Percentiles rank a stretch among this genome's conserved stretches.
Evolutionary conservation across 2,888 invertebrate species (phyloP).

Genomic region (Calephelis perditalis): DNA sequence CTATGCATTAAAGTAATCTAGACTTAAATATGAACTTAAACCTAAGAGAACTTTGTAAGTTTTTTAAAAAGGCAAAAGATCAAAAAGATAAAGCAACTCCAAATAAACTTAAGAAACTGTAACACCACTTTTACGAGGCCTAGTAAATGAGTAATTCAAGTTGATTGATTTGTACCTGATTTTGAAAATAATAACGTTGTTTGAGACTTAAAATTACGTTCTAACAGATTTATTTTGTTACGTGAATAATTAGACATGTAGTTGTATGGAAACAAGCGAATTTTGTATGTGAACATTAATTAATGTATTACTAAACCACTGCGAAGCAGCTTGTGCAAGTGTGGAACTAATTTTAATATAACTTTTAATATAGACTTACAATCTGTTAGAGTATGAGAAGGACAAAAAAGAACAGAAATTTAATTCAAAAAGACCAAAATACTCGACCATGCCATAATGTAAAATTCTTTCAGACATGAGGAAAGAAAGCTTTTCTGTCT

Average conservation of each 20-base stretch:
- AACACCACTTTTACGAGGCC: no score
- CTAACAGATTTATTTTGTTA: slow-evolving; percentile 65
- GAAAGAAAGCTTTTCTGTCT: not conserved
- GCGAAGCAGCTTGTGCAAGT: slow-evolving; percentile 69
- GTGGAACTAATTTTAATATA: slow-evolving; percentile 61
- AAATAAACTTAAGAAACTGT: no score
- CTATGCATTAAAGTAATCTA: no score
- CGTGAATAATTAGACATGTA: slow-evolving; percentile 47
- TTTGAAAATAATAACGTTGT: slow-evolving; percentile 57
- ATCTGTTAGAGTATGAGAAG: slow-evolving; percentile 41
- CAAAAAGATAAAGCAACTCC: no score
- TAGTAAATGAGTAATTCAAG: no score
- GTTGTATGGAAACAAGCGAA: slow-evolving; percentile 63
- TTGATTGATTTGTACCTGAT: slow-evolving; percentile 74
- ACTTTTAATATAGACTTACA: slow-evolving; percentile 50
- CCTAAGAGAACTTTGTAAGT: no score
- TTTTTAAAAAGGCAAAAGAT: no score
- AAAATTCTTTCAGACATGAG: no score
- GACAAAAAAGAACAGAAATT: slow-evolving; percentile 18
- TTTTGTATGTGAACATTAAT: slow-evolving; percentile 56
- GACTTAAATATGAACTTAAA: no score
- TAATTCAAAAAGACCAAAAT: not conserved
- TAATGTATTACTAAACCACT: slow-evolving; percentile 61
- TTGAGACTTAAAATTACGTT: slow-evolving; percentile 68
- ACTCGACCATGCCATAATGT: not conserved